A percentile compares a stretch with the other conserved stretches of the same genome.
These are phyloP conservation scores for Apoda limacodes DNA, from an alignment of 2,888 invertebrate species.

Conservation along the genomic window DNA sequence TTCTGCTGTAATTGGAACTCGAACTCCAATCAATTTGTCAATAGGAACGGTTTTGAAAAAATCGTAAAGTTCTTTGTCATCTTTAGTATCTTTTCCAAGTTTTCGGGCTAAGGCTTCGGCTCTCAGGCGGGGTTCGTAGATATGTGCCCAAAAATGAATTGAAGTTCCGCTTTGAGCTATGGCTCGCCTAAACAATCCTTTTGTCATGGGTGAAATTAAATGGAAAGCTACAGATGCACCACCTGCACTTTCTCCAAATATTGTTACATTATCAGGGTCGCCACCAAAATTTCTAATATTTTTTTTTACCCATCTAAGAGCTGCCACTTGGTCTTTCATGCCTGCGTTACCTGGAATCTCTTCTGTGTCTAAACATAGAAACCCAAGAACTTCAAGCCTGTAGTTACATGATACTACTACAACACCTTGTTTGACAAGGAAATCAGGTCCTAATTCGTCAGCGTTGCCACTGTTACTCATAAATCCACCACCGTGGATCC, in stretches of 20 bases:
- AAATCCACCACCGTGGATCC: slow-evolving; percentile 48
- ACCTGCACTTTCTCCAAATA: slow-evolving; percentile 58
- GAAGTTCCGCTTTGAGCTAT: slow-evolving; percentile 79
- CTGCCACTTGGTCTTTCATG: slow-evolving; percentile 57
- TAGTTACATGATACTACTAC: slow-evolving; percentile 53
- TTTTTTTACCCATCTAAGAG: slow-evolving; percentile 44
- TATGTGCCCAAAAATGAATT: slow-evolving; percentile 64
- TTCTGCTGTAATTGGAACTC: slow-evolving; percentile 22
- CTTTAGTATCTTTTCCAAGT: slow-evolving; percentile 35
- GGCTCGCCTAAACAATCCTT: slow-evolving; percentile 48
- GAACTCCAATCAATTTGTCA: slow-evolving; percentile 24
- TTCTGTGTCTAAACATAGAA: slow-evolving; percentile 41
- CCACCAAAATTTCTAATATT: slow-evolving; percentile 51
- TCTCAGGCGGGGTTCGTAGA: slow-evolving; percentile 56
- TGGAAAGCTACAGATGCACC: slow-evolving; percentile 37
- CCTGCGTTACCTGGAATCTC: slow-evolving; percentile 57
- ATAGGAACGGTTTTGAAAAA: slow-evolving; percentile 35
- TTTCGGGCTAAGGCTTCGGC: slow-evolving; percentile 31
- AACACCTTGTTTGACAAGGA: slow-evolving; percentile 39
- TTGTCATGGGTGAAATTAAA: slow-evolving; percentile 51
- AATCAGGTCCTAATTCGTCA: slow-evolving; percentile 43
- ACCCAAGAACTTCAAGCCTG: slow-evolving; percentile 46
- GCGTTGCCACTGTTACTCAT: slow-evolving; percentile 38
- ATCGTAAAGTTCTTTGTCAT: slow-evolving; percentile 33
- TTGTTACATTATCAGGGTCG: slow-evolving; percentile 46